These are phyloP conservation scores for Pelobates cultripes DNA, from an alignment of 2,797 vertebrate genomes.

Conservation along the genomic window DNA sequence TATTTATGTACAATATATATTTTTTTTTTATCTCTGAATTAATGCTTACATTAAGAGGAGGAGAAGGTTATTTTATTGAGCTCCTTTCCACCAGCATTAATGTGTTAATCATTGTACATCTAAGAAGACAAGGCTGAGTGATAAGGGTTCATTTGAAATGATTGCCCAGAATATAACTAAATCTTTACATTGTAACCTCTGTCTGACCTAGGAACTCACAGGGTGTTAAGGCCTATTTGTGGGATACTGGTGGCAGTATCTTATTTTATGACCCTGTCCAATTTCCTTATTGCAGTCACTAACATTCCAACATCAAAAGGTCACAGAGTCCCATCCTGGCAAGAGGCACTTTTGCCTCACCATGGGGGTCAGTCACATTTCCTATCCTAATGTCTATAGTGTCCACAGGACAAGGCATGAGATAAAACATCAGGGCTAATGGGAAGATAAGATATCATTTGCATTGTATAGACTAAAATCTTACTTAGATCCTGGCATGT, in stretches of 20 bases:
- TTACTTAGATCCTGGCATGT: background rate
- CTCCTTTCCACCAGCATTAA: too few species aligned
- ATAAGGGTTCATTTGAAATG: background rate
- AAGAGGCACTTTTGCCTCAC: background rate
- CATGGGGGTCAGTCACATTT: conserved; percentile 38
- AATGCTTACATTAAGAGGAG: too few species aligned
- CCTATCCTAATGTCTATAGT: conserved; percentile 45
- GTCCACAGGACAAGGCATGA: conserved; percentile 35
- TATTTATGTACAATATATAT: too few species aligned
- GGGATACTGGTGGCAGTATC: conserved; percentile 31
- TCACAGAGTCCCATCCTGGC: conserved; percentile 44
- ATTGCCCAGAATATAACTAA: background rate
- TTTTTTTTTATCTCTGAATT: too few species aligned
- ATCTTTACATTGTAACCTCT: conserved; percentile 35
- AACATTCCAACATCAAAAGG: conserved; percentile 64
- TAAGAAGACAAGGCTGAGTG: too few species aligned
- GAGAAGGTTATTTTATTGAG: too few species aligned
- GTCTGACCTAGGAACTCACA: conserved; percentile 43
- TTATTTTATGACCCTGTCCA: conserved; percentile 60
- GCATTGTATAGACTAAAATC: conserved; percentile 12
- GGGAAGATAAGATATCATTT: conserved; percentile 34
- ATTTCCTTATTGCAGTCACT: conserved; percentile 69
- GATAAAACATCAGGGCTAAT: conserved; percentile 40
- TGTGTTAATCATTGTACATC: too few species aligned
- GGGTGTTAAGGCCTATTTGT: conserved; percentile 17